Base-by-base conservation (phyloP, 2,113 vertebrate species). In the Pipa parva region DNA sequence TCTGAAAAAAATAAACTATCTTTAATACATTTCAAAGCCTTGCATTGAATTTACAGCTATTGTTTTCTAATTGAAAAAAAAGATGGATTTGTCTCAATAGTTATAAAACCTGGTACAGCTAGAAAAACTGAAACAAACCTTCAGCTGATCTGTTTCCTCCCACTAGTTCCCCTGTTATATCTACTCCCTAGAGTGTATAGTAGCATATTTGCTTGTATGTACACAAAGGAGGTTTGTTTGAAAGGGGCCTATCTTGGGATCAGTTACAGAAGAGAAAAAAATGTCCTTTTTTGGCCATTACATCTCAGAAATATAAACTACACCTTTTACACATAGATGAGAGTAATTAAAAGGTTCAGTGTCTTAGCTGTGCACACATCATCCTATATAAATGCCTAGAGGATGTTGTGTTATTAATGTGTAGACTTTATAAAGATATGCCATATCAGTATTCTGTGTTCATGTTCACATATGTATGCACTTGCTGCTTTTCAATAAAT, bases 291-390 rank as follows among this genome's bases (percentile, higher is more conserved):
- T 84, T 86, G 80, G 78, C 76, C 76, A 77, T 71, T 81, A 73
- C 86, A 84, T 82, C 82, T 83, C 81, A 85, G 82, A 81, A 84
- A 88, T 82, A 79, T 85, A 81, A 82, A 79, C 77, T 83, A 84
- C 84, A 42, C 39, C 39, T 42, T 12, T 42, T 42, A 17, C 39
- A n/a, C 8, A 18, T 17, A 42, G 13, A 4, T 5, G 12, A 42
- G 17, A 7, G 39, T n/a, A 42, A 42, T 42, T 13, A 42, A 42
- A n/a, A 17, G 39, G 39, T n/a, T 42, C 39, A 42, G 39, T 42
- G 39, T n/a, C n/a, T n/a, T 15, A 11, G 17, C 39, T 42, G 7
- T 18, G 5, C 39, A n/a, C 13, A 5, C 39, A n/a, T n/a, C n/a
- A 15, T 17, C 2, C 17, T 42, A 17, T n/a, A 42, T 42, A 42